Evolutionary conservation across 2,888 invertebrate species (phyloP), one percentile per base, ranked within the genome.

Genomic region (Sphaerophoria taeniata): DNA sequence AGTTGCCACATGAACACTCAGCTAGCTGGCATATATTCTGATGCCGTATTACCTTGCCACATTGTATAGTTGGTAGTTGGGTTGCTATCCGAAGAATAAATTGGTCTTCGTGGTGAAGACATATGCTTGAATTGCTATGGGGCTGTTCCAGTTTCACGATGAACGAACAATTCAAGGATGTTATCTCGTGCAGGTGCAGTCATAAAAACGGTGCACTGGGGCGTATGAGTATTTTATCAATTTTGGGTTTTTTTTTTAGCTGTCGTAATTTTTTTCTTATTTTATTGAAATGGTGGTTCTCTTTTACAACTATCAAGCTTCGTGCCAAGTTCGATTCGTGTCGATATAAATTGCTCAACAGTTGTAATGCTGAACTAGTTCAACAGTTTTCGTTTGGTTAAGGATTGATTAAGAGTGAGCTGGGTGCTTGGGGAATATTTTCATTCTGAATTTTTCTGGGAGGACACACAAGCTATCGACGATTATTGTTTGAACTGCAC

Each of bases 321-420:
- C 33, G 74, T 69, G 60, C 31, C 60, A 55, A 55, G 36, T 69
- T 69, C 45, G 73, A 67, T 61, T 36, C 45, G 14, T 53, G 60
- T 69, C 67, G 47, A 55, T 24, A 24, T 73, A 74, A 79, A 74
- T 69, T 79, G 53, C 6, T 74, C 60, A 67, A 74, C 51, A n/a
- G 33, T 55, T 63, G 53, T 45, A 39, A 11, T 61, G 75, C 69
- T 51, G 65, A 51, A 65, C 34, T 51, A 36, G 49, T 67, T 24
- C 39, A 24, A 16, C 24, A 24, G 6, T 43, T 67, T 67, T 36
- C 39, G 9, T 53, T 53, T n/a, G 4, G 1, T 12, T 3, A 49
- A 43, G 49, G 49, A 49, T 49, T 63, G 16, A 39, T 67, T 6
- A 2, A 31, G 7, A 2, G n/a, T 24, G 14, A 2, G 24, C 14